phyloP scores from a whole-genome alignment of 2,113 vertebrate genomes.

The Steatornis caripensis region DNA sequence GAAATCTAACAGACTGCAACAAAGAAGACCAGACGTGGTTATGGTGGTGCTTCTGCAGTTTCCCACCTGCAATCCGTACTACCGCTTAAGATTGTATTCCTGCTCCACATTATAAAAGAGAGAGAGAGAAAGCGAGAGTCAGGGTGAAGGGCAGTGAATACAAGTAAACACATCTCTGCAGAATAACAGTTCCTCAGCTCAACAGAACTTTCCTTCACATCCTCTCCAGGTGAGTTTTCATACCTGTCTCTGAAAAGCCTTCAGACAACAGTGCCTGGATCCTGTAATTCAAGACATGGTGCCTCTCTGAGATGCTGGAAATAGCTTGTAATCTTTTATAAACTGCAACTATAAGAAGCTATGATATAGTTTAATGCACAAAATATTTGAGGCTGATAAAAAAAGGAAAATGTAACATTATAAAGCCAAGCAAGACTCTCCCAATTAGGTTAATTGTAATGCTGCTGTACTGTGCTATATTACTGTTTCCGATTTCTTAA shows the following conservation, averaged over 20 bases:
- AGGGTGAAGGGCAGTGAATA: not conserved
- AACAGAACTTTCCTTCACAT: not conserved
- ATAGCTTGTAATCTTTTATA: not conserved
- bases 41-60: not conserved
- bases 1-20: rapidly evolving
- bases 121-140: not conserved
- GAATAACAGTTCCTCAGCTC: not conserved
- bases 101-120: not conserved
- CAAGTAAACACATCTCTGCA: not conserved
- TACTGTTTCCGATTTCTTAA: not conserved
- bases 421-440: not conserved
- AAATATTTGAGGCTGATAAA: not conserved
- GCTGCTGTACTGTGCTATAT: not conserved
- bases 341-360: not conserved
- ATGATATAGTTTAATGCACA: not conserved
- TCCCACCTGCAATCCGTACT: not conserved
- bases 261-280: not conserved
- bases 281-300: not conserved
- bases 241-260: not conserved
- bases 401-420: not conserved
- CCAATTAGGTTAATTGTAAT: not conserved
- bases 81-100: not conserved
- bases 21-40: not conserved
- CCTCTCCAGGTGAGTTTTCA: not conserved
- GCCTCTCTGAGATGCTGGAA: not conserved